Percentiles rank a stretch among this genome's conserved stretches.
phyloP scores from a whole-genome alignment of 2,888 invertebrate species.

The Incurvaria masculella region DNA sequence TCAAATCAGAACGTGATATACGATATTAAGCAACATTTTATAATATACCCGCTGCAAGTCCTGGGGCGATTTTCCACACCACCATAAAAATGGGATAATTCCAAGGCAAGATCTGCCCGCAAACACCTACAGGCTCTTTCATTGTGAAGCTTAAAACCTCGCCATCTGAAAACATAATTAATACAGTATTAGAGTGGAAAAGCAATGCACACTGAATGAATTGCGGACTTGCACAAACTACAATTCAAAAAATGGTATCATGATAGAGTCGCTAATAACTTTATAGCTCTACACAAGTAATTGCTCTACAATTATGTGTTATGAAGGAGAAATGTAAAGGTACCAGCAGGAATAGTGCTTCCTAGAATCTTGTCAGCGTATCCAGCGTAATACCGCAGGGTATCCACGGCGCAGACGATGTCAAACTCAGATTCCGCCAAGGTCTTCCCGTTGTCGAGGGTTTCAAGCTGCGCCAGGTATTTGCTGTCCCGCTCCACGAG shows the following conservation, averaged over 20 bases:
- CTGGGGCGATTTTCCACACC: constrained; percentile 90
- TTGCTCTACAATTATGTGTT: no score
- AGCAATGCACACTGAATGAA: no score
- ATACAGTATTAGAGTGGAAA: no score
- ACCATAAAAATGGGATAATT: constrained; percentile 92
- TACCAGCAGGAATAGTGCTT: constrained; percentile 67
- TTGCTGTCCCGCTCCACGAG: constrained; percentile 71
- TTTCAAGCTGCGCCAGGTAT: constrained; percentile 83
- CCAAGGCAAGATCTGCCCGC: constrained; percentile 93
- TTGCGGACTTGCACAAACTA: no score
- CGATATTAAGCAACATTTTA: not conserved
- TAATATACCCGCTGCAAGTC: constrained; percentile 60
- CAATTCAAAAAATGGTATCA: no score
- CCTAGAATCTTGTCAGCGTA: constrained; percentile 89
- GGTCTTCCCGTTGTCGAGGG: constrained; percentile 93
- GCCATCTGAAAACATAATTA: constrained; percentile 60
- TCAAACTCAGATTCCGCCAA: constrained; percentile 69
- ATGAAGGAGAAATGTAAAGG: no score
- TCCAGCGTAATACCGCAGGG: constrained; percentile 83
- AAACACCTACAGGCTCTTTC: constrained; percentile 85
- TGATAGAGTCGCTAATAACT: no score
- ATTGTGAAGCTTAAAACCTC: constrained; percentile 76
- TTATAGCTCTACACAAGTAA: no score
- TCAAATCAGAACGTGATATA: not conserved
- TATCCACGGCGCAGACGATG: constrained; percentile 58